Evolutionary conservation across 2,888 invertebrate species (phyloP).

Genomic region (Papilio elwesi): DNA sequence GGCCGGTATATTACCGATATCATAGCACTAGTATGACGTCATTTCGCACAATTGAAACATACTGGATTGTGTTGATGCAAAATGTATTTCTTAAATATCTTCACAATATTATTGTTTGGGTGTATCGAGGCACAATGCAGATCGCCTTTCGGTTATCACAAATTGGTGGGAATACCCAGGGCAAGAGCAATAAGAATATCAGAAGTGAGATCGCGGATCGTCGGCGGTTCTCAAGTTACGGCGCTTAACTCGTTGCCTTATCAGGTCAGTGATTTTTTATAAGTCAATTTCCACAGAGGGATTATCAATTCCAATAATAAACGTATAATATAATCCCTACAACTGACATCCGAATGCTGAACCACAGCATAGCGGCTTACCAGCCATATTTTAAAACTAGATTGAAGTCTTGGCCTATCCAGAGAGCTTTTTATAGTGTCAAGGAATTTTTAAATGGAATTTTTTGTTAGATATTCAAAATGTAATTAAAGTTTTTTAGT

Average conservation of each 20-base stretch:
- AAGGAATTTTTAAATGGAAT: too few relatives aligned
- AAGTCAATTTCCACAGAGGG: too few relatives aligned
- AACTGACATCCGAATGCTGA: too few relatives aligned
- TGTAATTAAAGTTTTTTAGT: too few relatives aligned
- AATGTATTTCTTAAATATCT: not conserved
- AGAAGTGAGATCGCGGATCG: constrained; percentile 54
- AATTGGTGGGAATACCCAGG: constrained; percentile 59
- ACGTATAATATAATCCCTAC: too few relatives aligned
- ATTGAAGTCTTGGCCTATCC: too few relatives aligned
- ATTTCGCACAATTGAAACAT: not conserved
- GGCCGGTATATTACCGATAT: not conserved
- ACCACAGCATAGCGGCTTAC: too few relatives aligned
- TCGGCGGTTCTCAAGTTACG: constrained; percentile 60
- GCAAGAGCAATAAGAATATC: constrained; percentile 50
- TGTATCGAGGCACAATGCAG: not conserved
- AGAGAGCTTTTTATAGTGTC: too few relatives aligned
- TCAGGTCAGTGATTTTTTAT: constrained; percentile 53
- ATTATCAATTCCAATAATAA: too few relatives aligned
- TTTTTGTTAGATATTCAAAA: too few relatives aligned
- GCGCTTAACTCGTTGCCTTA: constrained; percentile 54
- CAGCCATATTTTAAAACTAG: too few relatives aligned
- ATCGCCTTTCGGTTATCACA: constrained; percentile 55
- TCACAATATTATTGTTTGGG: constrained; percentile 2
- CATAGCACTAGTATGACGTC: not conserved
- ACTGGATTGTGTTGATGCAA: not conserved